These are phyloP conservation scores for Psettodes erumei DNA, from an alignment of 2,113 vertebrate species.

Conservation along the genomic window DNA sequence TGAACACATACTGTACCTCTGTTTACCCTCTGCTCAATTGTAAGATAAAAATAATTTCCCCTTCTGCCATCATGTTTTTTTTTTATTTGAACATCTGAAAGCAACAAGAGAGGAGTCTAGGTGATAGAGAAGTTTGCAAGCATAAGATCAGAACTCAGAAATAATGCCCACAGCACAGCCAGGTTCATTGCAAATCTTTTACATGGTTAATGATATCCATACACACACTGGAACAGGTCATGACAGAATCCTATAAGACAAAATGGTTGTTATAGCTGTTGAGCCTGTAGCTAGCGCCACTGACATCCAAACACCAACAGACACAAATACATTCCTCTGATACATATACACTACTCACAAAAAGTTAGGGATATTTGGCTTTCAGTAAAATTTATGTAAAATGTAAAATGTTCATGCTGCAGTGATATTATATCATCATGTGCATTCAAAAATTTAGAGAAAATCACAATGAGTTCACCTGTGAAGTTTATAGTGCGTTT, in stretches of 20 bases:
- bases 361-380: too few species aligned
- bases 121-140: background rate
- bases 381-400: too few species aligned
- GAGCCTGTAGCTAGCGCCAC: slow-evolving; percentile 16
- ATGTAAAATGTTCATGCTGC: too few species aligned
- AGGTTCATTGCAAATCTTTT: slow-evolving; percentile 42
- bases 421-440: too few species aligned
- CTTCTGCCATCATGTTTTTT: background rate
- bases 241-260: slow-evolving; percentile 46
- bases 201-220: slow-evolving; percentile 62
- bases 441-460: too few species aligned
- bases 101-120: background rate
- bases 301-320: slow-evolving; percentile 56
- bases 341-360: too few species aligned
- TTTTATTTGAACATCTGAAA: background rate
- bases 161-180: slow-evolving; percentile 6
- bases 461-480: too few species aligned
- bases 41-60: background rate
- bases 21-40: background rate
- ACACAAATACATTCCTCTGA: slow-evolving; percentile 44
- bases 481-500: too few species aligned
- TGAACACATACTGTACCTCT: background rate
- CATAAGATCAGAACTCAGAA: background rate
- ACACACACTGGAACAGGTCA: slow-evolving; percentile 49
- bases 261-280: slow-evolving; percentile 36